These are phyloP conservation scores for Zaprionus taronus DNA, from an alignment of 1,140 invertebrate genomes.

Conservation along the genomic window DNA sequence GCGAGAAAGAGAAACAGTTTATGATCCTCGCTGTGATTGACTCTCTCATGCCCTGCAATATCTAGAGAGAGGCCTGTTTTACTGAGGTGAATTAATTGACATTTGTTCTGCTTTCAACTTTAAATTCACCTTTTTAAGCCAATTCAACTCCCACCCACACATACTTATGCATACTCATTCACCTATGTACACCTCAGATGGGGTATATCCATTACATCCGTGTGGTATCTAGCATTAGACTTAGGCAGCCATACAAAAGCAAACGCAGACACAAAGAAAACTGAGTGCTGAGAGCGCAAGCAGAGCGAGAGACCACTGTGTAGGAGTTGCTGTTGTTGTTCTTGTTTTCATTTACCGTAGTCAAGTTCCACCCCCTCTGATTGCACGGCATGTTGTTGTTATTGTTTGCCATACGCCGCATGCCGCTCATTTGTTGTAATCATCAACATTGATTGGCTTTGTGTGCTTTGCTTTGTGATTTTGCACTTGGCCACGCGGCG, in stretches of 20 bases:
- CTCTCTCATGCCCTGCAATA: slow-evolving; percentile 1
- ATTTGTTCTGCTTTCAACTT: not conserved
- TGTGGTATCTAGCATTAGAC: slow-evolving; percentile 16
- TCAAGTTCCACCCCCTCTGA: slow-evolving; percentile 24
- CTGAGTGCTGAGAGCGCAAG: slow-evolving; percentile 1
- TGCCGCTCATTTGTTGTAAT: slow-evolving; percentile 49
- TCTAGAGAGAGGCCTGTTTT: not conserved
- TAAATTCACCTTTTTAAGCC: not conserved
- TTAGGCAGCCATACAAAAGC: slow-evolving; percentile 41
- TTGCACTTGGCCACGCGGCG: slow-evolving; percentile 45
- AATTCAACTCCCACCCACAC: not conserved
- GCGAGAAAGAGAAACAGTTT: slow-evolving; percentile 12
- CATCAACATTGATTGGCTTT: slow-evolving; percentile 55
- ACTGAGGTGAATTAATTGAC: not conserved
- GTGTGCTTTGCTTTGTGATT: slow-evolving; percentile 51
- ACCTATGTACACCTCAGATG: not conserved
- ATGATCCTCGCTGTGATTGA: slow-evolving; percentile 13
- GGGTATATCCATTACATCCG: not conserved
- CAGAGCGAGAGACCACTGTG: slow-evolving; percentile 23
- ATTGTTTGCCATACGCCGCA: slow-evolving; percentile 40
- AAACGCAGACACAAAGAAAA: slow-evolving; percentile 16
- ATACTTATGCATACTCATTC: not conserved
- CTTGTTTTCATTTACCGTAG: not conserved
- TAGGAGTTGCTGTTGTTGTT: slow-evolving; percentile 31
- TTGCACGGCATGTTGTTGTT: slow-evolving; percentile 25